Evolutionary conservation across 2,888 invertebrate genomes (phyloP).

Genomic region (Anagyrus pseudococci): DNA sequence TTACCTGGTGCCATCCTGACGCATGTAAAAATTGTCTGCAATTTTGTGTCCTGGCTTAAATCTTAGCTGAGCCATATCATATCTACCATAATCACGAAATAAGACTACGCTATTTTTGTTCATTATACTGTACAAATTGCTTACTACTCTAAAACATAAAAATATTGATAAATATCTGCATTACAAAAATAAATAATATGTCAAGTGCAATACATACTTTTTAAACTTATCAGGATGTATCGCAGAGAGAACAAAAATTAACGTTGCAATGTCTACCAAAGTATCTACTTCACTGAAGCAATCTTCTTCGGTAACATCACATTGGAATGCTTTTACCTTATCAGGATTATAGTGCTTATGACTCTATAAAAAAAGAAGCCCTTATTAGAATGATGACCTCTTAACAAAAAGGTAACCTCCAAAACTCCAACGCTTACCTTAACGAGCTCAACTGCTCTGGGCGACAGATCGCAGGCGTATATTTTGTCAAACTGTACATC

Average conservation of each 20-base stretch:
- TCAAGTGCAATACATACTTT: conserved; percentile 56
- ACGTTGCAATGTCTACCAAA: conserved; percentile 79
- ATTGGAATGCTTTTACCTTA: conserved; percentile 79
- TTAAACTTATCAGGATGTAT: conserved; percentile 86
- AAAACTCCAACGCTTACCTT: conserved; percentile 66
- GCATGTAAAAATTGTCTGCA: conserved; percentile 89
- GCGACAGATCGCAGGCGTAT: conserved; percentile 92
- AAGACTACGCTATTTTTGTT: conserved; percentile 81
- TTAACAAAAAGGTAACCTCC: no score
- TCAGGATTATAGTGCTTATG: conserved; percentile 70
- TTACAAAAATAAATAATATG: neutral
- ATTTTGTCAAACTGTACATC: conserved; percentile 68
- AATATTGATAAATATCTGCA: conserved; percentile 6
- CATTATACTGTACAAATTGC: conserved; percentile 72
- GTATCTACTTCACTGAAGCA: conserved; percentile 66
- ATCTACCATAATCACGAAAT: conserved; percentile 92
- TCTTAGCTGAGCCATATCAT: conserved; percentile 95
- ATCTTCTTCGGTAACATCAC: conserved; percentile 79
- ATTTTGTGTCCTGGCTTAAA: conserved; percentile 94
- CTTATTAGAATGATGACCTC: neutral
- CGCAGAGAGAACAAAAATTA: conserved; percentile 95
- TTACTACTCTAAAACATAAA: conserved; percentile 47
- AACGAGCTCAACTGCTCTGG: conserved; percentile 87
- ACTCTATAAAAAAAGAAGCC: conserved; percentile 43
- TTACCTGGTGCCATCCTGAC: conserved; percentile 94